Percentiles rank a stretch among this genome's conserved stretches.
These are phyloP conservation scores for Alloscopus bannaensis DNA, from an alignment of 2,888 invertebrate species.

Conservation along the genomic window DNA sequence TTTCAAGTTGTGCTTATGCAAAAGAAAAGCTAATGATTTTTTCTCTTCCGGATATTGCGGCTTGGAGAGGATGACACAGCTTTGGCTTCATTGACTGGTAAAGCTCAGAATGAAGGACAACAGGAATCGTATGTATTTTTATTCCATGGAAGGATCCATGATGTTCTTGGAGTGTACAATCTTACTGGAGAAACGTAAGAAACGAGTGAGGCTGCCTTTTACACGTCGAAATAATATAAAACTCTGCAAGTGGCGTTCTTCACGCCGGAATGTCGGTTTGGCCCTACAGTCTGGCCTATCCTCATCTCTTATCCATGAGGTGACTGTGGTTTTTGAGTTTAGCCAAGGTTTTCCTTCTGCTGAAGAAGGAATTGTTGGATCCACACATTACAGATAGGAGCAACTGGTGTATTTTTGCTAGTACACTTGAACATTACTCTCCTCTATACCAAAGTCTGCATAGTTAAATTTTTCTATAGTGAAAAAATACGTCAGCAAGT, in stretches of 20 bases:
- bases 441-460: no score
- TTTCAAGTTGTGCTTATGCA: no score
- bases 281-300: not conserved
- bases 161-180: conserved; percentile 15
- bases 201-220: not conserved
- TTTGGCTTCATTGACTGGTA: conserved; percentile 24
- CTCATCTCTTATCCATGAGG: not conserved
- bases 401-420: not conserved
- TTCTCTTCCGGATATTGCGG: conserved; percentile 50
- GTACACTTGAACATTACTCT: not conserved
- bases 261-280: conserved; percentile 1
- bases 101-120: not conserved
- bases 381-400: not conserved
- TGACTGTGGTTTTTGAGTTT: conserved; percentile 37
- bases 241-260: not conserved
- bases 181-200: conserved; percentile 19
- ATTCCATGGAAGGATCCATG: not conserved
- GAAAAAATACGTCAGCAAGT: not conserved
- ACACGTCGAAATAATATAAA: not conserved
- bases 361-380: not conserved
- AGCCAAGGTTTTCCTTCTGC: conserved; percentile 24
- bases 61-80: conserved; percentile 29
- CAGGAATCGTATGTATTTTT: not conserved
- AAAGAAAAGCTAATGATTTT: no score
- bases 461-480: not conserved